Conservation (phyloP, 1,140 invertebrate genomes). For the Orchesella cincta region DNA sequence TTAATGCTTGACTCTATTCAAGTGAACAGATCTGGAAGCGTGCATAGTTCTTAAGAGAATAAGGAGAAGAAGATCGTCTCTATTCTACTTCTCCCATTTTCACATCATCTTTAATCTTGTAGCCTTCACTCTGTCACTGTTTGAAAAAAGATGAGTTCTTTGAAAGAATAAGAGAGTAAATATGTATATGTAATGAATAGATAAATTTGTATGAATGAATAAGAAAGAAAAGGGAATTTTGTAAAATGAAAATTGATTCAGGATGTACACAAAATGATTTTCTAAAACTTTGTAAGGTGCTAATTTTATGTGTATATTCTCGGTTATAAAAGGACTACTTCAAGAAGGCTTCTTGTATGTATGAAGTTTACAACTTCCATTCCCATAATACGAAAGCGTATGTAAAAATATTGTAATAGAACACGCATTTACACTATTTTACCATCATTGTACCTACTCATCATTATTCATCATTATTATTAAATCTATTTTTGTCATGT, state of each 20-base stretch:
- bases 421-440: too few species aligned
- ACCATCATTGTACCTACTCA: not conserved
- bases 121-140: not conserved
- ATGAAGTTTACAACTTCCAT: not conserved
- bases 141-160: not conserved
- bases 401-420: not conserved
- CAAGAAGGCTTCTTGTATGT: not conserved
- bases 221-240: not conserved
- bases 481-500: conserved; percentile 15
- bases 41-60: not conserved
- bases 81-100: not conserved
- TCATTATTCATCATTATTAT: conserved; percentile 29
- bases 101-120: not conserved
- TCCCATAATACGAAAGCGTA: not conserved
- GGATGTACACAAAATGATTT: conserved; percentile 20
- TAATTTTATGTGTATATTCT: conserved; percentile 12
- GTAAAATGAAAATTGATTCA: conserved; percentile 11
- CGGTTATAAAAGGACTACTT: not conserved
- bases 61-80: not conserved
- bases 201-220: not conserved
- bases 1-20: not conserved
- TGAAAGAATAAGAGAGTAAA: not conserved
- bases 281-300: conserved; percentile 21
- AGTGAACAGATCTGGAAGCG: conserved; percentile 6
- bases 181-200: not conserved